phyloP scores from a whole-genome alignment of 2,113 vertebrate species.

The Paramisgurnus dabryanus region DNA sequence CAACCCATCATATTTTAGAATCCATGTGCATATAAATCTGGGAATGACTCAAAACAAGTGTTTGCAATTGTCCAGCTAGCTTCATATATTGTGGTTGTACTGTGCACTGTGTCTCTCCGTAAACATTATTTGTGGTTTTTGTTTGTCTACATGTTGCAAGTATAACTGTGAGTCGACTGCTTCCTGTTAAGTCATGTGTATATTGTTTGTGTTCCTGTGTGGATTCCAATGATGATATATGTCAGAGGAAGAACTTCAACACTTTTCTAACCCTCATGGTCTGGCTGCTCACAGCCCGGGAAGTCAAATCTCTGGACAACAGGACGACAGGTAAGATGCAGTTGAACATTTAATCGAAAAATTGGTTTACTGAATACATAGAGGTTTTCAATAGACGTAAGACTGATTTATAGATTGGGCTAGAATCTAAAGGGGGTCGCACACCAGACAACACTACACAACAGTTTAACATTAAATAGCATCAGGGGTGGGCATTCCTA shows the following conservation, averaged over 20 bases:
- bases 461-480: too few species aligned
- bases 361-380: neutral
- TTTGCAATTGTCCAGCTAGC: neutral
- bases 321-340: constrained; percentile 40
- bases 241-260: constrained; percentile 80
- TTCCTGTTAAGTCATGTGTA: constrained; percentile 36
- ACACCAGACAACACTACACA: too few species aligned
- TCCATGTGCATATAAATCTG: neutral
- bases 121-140: constrained; percentile 18
- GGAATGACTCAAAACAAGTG: neutral
- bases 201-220: constrained; percentile 53
- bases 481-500: too few species aligned
- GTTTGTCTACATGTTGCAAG: constrained; percentile 31
- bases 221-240: constrained; percentile 58
- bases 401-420: neutral
- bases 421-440: neutral
- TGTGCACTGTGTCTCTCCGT: constrained; percentile 9
- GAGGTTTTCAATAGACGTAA: neutral
- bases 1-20: too few species aligned
- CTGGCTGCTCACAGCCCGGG: constrained; percentile 81
- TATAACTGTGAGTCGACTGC: constrained; percentile 40
- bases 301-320: constrained; percentile 71
- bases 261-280: constrained; percentile 81
- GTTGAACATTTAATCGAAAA: neutral
- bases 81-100: constrained; percentile 5